Conservation (phyloP, 2,797 vertebrate genomes). For the Otus scops region DNA sequence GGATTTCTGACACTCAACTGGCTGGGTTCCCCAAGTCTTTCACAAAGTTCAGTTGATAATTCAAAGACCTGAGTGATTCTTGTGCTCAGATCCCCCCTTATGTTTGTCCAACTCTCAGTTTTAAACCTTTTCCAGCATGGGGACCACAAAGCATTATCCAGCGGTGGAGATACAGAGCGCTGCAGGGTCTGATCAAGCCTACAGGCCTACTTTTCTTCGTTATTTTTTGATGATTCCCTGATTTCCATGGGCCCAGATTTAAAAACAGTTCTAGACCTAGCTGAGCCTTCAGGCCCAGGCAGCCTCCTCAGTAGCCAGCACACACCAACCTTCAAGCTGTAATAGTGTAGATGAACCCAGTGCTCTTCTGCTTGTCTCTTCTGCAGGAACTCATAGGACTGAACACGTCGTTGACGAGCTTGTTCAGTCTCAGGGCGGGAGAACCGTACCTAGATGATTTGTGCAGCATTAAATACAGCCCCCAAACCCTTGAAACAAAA, state of each 20-base stretch:
- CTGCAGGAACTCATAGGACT: conserved; percentile 96
- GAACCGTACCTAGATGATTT: conserved; percentile 85
- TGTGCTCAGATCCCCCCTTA: accelerated
- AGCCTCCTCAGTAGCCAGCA: not conserved
- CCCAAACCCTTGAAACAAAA: not conserved
- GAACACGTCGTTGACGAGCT: conserved; percentile 91
- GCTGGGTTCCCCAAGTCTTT: not conserved
- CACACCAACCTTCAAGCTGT: conserved; percentile 81
- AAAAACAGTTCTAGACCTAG: not conserved
- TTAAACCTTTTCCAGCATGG: not conserved
- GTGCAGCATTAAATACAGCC: not conserved
- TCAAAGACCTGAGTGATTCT: not conserved
- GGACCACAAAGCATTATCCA: not conserved
- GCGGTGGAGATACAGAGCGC: not conserved
- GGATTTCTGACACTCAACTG: not conserved
- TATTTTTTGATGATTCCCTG: not conserved
- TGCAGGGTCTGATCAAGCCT: not conserved
- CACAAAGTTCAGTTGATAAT: not conserved
- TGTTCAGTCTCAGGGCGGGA: conserved; percentile 94
- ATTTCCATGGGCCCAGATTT: not conserved
- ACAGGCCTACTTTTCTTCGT: not conserved
- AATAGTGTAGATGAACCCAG: conserved; percentile 92
- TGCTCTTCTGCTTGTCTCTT: conserved; percentile 97
- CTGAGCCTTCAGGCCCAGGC: not conserved
- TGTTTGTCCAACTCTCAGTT: not conserved